Base-by-base conservation (phyloP, 2,797 vertebrate species). In the Pelodytes ibericus region DNA sequence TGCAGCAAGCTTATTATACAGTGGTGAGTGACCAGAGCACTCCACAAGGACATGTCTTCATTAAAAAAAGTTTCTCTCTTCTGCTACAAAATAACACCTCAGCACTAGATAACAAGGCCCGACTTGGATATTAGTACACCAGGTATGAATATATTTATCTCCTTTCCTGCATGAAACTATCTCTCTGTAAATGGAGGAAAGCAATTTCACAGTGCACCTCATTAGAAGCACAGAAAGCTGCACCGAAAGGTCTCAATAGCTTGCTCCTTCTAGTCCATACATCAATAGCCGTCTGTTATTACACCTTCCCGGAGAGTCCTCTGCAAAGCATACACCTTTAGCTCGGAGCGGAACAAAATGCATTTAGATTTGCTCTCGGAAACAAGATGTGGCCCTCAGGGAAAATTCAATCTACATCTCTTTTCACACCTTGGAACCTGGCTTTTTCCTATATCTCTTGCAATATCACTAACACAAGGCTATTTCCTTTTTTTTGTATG, bases 401-500 rank as follows among this genome's bases (percentile, higher is more conserved):
- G 61, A 82, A 77, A 82, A 84, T 80, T 70, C 65, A 82, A 6
- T 75, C 79, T 75, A 31, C 74, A 27, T 67, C 60, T 83, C 62
- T 79, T 84, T 82, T 76, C 65, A 71, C 41, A 25, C 72, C 57
- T 47, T 27, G 64, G 39, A 80, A 69, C 65, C 75, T 30, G 71
- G 25, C 2, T 82, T 86, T 82, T 82, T 33, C 68, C n/a, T 80
- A 76, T 80, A 73, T 74, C 49, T 65, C 44, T 70, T 13, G 62
- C 73, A 79, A 57, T 70, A 80, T 83, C 80, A 47, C 69, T 68
- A 64, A 83, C 85, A 86, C 76, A 65, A 85, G 82, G 82, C 80
- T 85, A 58, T 76, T n/a, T n/a, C n/a, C n/a, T n/a, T n/a, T n/a
- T n/a, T 81, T 83, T 83, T 85, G 66, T n/a, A 74, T 82, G 80